Evolutionary conservation across 2,888 invertebrate genomes (phyloP).

Genomic region (Coenonympha glycerion): DNA sequence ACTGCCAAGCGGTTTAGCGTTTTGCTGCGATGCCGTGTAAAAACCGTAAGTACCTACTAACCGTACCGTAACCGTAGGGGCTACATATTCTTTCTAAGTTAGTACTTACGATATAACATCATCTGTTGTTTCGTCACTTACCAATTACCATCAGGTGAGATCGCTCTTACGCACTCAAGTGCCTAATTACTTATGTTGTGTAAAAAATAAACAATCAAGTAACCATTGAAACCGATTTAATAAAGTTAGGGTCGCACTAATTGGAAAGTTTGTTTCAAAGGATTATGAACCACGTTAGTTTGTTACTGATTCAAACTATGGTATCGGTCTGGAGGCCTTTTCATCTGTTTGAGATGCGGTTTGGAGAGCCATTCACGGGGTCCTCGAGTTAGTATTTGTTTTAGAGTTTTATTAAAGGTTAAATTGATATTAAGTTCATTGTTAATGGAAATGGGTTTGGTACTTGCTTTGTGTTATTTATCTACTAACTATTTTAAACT

Average conservation of each 20-base stretch:
- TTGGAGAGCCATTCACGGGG: constrained; percentile 11
- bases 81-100: too few species aligned
- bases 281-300: constrained; percentile 27
- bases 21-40: too few species aligned
- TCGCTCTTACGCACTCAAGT: too few species aligned
- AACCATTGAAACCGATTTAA: constrained; percentile 28
- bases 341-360: constrained; percentile 16
- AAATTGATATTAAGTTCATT: background rate
- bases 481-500: too few species aligned
- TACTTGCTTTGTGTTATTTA: background rate
- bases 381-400: constrained; percentile 3
- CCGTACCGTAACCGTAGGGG: too few species aligned
- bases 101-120: too few species aligned
- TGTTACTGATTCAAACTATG: constrained; percentile 12
- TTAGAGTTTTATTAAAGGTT: constrained; percentile 2
- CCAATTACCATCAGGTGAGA: too few species aligned
- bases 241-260: constrained; percentile 34
- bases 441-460: background rate
- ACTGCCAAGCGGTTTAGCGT: too few species aligned
- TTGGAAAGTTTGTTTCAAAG: constrained; percentile 33
- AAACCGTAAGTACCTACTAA: too few species aligned
- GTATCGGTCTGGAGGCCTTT: constrained; percentile 11
- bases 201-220: too few species aligned
- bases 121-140: too few species aligned
- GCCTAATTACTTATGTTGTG: too few species aligned